phyloP scores from a whole-genome alignment of 2,113 vertebrate species.

The Noctilio leporinus region DNA sequence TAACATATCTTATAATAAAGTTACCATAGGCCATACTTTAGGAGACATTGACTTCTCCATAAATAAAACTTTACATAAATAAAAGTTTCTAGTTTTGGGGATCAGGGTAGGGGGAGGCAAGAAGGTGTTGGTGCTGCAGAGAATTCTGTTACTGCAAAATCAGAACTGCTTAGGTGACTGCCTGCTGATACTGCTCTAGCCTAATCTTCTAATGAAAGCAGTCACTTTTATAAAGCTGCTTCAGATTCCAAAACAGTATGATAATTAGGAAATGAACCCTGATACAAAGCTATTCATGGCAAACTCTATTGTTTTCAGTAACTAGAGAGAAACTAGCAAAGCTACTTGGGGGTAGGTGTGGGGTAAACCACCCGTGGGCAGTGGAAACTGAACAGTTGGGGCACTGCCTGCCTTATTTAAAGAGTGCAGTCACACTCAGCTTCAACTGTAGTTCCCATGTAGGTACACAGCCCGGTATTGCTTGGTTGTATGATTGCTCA shows the following conservation, averaged over 20 bases:
- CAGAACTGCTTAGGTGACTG: neutral
- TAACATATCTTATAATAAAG: neutral
- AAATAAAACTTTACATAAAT: constrained; percentile 1
- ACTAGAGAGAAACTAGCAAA: neutral
- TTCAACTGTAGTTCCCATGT: neutral
- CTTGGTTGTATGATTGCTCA: neutral
- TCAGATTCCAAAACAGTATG: neutral
- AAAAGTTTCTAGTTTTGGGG: neutral
- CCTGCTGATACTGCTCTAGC: neutral
- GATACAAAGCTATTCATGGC: neutral
- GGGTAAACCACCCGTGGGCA: neutral
- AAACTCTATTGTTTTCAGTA: neutral
- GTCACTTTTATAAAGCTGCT: neutral
- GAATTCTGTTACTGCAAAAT: neutral
- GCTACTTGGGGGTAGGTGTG: neutral
- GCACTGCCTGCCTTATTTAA: neutral
- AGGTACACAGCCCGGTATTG: neutral
- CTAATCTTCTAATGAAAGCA: neutral
- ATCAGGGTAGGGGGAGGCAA: neutral
- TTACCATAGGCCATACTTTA: neutral
- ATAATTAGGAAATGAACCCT: neutral
- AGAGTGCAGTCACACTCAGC: neutral
- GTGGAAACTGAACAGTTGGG: neutral
- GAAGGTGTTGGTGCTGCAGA: neutral
- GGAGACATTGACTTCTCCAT: neutral